A percentile compares a stretch with the other conserved stretches of the same genome.
These are phyloP conservation scores for Epinotia brunnichana DNA, from an alignment of 2,888 invertebrate species.

Conservation along the genomic window DNA sequence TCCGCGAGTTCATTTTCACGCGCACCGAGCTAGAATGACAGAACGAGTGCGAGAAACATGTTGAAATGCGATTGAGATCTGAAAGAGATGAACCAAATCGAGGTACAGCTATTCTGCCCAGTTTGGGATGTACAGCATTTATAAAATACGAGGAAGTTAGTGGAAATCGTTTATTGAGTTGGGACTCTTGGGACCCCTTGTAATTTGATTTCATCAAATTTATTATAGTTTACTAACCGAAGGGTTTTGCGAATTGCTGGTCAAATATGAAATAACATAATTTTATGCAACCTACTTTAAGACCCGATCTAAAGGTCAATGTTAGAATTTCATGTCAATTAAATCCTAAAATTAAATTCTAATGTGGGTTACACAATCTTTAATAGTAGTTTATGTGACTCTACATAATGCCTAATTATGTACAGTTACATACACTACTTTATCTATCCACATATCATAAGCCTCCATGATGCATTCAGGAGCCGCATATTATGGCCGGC, in stretches of 20 bases:
- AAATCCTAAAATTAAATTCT: neutral
- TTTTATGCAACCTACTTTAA: neutral
- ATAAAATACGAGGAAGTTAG: conserved; percentile 26
- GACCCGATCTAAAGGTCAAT: no score
- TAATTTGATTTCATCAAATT: conserved; percentile 32
- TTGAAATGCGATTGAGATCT: no score
- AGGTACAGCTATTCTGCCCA: neutral
- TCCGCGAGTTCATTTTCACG: no score
- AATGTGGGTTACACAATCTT: neutral
- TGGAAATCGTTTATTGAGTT: conserved; percentile 25
- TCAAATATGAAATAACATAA: conserved; percentile 11
- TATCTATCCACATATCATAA: no score
- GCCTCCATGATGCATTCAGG: no score
- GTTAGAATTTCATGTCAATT: neutral
- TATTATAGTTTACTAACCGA: conserved; percentile 34
- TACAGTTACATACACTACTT: no score
- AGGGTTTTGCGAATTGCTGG: conserved; percentile 20
- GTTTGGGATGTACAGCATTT: neutral
- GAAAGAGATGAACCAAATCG: no score
- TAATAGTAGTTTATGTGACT: neutral
- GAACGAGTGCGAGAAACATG: no score
- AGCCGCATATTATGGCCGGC: no score
- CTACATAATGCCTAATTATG: no score
- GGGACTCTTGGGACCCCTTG: conserved; percentile 20
- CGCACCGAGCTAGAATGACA: no score